phyloP scores from a whole-genome alignment of 2,113 vertebrate genomes.

The Phalacrocorax aristotelis region DNA sequence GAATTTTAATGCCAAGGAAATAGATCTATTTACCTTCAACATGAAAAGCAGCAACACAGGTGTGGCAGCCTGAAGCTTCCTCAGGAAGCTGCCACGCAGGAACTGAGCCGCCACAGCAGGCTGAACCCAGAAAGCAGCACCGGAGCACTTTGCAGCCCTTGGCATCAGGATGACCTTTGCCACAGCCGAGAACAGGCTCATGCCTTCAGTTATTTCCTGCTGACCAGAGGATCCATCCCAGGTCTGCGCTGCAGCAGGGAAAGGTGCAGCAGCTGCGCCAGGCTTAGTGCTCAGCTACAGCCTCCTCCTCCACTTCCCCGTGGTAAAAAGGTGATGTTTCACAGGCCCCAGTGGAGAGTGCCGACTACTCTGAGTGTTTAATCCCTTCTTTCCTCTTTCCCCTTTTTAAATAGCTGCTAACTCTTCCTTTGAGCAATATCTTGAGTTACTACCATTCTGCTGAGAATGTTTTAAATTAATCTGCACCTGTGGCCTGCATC shows the following conservation, averaged over 20 bases:
- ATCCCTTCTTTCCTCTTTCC: background rate
- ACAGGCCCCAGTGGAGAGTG: background rate
- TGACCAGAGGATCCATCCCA: background rate
- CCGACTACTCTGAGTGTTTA: no score
- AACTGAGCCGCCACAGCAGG: fast-evolving
- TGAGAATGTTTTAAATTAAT: background rate
- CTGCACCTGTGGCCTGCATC: background rate
- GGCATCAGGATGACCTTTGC: background rate
- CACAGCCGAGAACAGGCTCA: fast-evolving
- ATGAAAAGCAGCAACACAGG: background rate
- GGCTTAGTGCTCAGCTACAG: background rate
- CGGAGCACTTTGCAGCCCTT: background rate
- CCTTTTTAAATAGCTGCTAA: background rate
- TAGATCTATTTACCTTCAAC: background rate
- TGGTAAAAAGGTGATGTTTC: fast-evolving
- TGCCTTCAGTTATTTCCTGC: background rate
- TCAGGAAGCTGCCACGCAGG: conserved; percentile 6
- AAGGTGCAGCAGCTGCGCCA: background rate
- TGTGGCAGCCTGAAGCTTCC: background rate
- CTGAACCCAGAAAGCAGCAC: background rate
- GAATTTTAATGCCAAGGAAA: fast-evolving
- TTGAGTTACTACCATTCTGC: background rate
- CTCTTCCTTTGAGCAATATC: background rate
- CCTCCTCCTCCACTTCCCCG: background rate
- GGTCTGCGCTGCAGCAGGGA: no score